Evolutionary conservation across 1,140 invertebrate species (phyloP).

Genomic region (Bombus waltoni): DNA sequence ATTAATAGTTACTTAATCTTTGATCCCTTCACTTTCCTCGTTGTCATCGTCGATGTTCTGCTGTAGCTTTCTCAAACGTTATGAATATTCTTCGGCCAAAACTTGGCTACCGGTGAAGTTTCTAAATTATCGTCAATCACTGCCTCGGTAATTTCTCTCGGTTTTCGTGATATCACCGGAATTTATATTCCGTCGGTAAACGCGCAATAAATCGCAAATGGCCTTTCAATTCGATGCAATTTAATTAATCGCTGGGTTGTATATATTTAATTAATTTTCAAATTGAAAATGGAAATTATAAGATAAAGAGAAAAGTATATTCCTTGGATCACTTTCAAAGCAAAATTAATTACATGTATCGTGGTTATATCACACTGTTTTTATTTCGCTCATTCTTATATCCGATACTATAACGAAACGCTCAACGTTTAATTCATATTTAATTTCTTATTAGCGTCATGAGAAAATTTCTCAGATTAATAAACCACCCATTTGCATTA

Average conservation of each 20-base stretch:
- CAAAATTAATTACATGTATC: background rate
- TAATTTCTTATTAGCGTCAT: background rate
- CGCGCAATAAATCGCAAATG: background rate
- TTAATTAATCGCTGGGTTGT: background rate
- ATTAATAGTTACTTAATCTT: background rate
- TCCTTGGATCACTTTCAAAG: background rate
- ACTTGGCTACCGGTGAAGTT: background rate
- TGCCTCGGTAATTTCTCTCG: background rate
- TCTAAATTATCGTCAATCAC: background rate
- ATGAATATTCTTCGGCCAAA: background rate
- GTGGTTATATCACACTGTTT: background rate
- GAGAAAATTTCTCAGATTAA: background rate
- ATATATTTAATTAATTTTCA: background rate
- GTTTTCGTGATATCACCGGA: background rate
- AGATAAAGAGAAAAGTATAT: background rate
- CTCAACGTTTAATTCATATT: background rate
- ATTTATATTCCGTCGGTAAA: background rate
- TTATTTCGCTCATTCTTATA: background rate
- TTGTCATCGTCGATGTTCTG: background rate
- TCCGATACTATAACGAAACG: background rate
- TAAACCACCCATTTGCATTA: background rate
- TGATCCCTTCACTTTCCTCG: background rate
- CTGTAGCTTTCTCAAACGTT: background rate
- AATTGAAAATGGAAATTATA: too few relatives aligned
- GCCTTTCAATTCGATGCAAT: background rate